Evolutionary conservation across 2,797 vertebrate genomes (phyloP), one percentile per base, ranked within the genome.

Genomic region (Nothura maculosa): DNA sequence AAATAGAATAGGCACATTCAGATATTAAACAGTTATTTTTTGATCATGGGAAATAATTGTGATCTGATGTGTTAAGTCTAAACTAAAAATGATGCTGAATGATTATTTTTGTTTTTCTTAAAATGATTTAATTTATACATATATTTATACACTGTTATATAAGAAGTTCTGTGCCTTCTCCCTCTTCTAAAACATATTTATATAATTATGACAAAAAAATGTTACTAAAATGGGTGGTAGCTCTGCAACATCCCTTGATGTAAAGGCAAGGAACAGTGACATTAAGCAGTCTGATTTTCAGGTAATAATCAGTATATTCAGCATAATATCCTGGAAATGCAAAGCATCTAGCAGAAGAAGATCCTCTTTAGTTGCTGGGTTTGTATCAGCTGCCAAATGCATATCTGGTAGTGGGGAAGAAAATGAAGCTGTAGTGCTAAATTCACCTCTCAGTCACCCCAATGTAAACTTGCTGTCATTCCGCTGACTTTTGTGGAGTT

Each of bases 201-300:
- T 93, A 92, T 72, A 96, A 58, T 60, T 64, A 57, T 88, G 87
- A 52, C 66, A 81, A 73, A 10, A 84, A 61, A 73, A 70, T 78
- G 13, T 90, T 93, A 19, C 19, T 74, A 11, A 85, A 82, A 14
- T 57, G 61, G 25, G 54, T n/a, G 42, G 91, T 32, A 87, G 66
- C 15, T 92, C 25, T 60, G 40, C 7, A 82, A 7, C 70, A 77
- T 24, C 38, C 78, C 54, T 64, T 78, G 42, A 66, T 55, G 3
- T 15, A 42, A 54, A 2, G 8, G 22, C 63, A 75, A 87, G 48
- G 61, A 42, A 73, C 36, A 95, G 34, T 34, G 67, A 67, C 32
- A 87, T 57, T 57, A 58, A 58, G 52, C 24, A 84, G 21, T 50
- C 34, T 45, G 5, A 10, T 30, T 84, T 79, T 78, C 60, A 64